A percentile compares a stretch with the other conserved stretches of the same genome.
Evolutionary conservation across 1,140 invertebrate genomes (phyloP).

Genomic region (Ceratosolen fusciceps): DNA sequence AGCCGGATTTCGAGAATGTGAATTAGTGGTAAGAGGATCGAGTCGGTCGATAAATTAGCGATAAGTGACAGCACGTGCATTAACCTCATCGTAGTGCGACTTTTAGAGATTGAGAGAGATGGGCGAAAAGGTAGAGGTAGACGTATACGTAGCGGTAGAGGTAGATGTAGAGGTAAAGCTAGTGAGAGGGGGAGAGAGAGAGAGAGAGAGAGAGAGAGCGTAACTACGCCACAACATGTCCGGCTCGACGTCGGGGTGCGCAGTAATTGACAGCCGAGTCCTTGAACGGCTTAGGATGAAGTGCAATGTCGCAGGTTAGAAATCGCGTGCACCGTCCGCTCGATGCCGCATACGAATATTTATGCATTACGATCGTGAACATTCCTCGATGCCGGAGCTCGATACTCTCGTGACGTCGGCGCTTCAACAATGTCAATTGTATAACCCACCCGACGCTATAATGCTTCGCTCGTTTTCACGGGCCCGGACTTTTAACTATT

Average conservation of each 20-base stretch:
- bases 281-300: conserved; percentile 41
- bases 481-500: not conserved
- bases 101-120: no score
- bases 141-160: no score
- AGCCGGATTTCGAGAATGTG: not conserved
- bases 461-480: not conserved
- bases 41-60: conserved; percentile 22
- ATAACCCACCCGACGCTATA: not conserved
- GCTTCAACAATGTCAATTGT: not conserved
- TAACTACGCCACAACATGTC: not conserved
- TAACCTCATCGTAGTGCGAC: not conserved
- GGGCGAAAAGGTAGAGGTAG: no score
- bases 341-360: conserved; percentile 31
- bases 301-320: conserved; percentile 38
- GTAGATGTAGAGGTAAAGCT: no score
- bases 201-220: no score
- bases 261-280: conserved; percentile 32
- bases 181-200: no score
- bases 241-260: not conserved
- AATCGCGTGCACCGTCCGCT: conserved; percentile 23
- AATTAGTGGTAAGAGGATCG: not conserved
- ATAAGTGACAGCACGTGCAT: not conserved
- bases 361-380: conserved; percentile 23
- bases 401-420: not conserved
- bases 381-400: conserved; percentile 33